A percentile compares a stretch with the other conserved stretches of the same genome.
phyloP scores from a whole-genome alignment of 2,113 vertebrate species.

The Stigmatopora argus region DNA sequence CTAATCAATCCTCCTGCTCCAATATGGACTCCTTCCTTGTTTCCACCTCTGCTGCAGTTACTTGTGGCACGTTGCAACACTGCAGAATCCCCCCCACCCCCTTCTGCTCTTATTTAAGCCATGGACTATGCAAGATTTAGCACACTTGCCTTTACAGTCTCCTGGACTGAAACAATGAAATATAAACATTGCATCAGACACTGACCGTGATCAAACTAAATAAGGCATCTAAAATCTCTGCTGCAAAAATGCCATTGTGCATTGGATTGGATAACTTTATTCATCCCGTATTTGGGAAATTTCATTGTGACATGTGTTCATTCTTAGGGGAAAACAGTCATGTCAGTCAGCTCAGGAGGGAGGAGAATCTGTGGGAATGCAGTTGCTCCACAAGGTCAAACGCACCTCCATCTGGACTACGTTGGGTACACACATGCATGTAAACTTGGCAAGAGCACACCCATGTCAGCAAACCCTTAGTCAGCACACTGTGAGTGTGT shows the following conservation, averaged over 20 bases:
- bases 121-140: conserved; percentile 24
- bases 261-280: too few relatives aligned
- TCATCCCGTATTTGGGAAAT: too few relatives aligned
- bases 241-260: conserved; percentile 11
- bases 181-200: conserved; percentile 13
- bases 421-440: conserved; percentile 51
- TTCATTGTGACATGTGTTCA: neutral
- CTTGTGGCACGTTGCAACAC: conserved; percentile 45
- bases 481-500: conserved; percentile 48
- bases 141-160: conserved; percentile 33
- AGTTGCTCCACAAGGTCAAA: conserved; percentile 56
- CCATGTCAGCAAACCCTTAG: conserved; percentile 49
- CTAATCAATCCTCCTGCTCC: conserved; percentile 53
- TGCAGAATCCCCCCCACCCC: conserved; percentile 40
- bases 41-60: conserved; percentile 40
- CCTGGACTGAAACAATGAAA: conserved; percentile 3
- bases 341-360: conserved; percentile 10
- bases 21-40: conserved; percentile 26
- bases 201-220: neutral
- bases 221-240: conserved; percentile 14
- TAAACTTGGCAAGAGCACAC: conserved; percentile 23
- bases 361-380: conserved; percentile 37
- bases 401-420: conserved; percentile 34
- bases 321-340: conserved; percentile 16
- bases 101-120: conserved; percentile 24